Base-by-base conservation (phyloP, 2,113 vertebrate species). In the Nothobranchius kuhntae region DNA sequence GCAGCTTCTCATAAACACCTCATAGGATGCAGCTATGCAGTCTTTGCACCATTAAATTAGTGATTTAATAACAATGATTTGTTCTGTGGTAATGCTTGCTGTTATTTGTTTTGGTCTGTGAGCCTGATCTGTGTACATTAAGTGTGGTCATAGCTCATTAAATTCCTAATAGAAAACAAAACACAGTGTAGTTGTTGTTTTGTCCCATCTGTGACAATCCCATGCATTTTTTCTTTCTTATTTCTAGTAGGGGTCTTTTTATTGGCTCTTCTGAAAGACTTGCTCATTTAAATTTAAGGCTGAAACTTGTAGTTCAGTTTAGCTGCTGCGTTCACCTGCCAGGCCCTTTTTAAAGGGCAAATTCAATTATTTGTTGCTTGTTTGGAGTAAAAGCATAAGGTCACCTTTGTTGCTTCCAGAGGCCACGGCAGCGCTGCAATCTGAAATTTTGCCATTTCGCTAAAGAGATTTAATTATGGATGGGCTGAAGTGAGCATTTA, bases 401-500 rank as follows among this genome's bases (percentile, higher is more conserved):
- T 90, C 82, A 81, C 72, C 75, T 86, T 81, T 82, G 84, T 86
- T 86, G 71, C 74, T 83, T 82, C 78, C 79, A 83, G 65, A 30
- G 64, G 72, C 59, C 74, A 77, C 3, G 55, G 40, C 65, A 68
- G 63, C 68, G 61, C 65, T 71, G 72, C 76, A 65, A 81, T 85
- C 84, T 85, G 57, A 83, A 83, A 78, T 74, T 75, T 75, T 83
- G 73, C 80, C 72, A 86, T 89, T 86, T 80, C 56, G 68, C 48
- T 84, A 83, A 78, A 79, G 84, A 76, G 45, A 81, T 75, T 87
- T 85, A 80, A 82, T 92, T 91, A 91, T 90, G 82, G 82, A 89
- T 88, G 77, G 85, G 80, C 67, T 83, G 68, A 69, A 76, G 74
- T 56, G 58, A 84, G 80, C 89, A 89, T 92, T 88, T 86, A 91